Percentiles rank a stretch among this genome's conserved stretches.
Evolutionary conservation across 1,140 invertebrate genomes (phyloP).

Genomic region (Drosophila novamexicana): DNA sequence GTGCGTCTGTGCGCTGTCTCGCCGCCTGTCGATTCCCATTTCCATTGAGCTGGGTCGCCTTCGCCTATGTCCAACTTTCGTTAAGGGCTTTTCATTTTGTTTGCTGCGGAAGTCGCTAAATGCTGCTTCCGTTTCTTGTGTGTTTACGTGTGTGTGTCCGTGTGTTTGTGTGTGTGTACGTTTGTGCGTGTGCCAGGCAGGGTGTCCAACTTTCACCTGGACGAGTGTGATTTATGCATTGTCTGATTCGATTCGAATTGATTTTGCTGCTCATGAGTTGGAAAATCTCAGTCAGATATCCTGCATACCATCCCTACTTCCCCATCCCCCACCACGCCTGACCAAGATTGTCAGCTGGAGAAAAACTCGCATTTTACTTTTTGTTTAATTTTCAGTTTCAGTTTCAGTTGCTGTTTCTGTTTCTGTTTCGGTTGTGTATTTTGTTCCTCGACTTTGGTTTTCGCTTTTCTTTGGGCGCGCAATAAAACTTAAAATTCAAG

Average conservation of each 20-base stretch:
- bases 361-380: slow-evolving; percentile 6
- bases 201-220: slow-evolving; percentile 49
- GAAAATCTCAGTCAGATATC: slow-evolving; percentile 44
- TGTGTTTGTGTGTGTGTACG: slow-evolving; percentile 14
- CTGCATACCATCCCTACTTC: background rate
- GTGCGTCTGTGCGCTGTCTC: slow-evolving; percentile 66
- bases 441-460: slow-evolving; percentile 10
- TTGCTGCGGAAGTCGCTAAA: slow-evolving; percentile 62
- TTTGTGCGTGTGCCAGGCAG: background rate
- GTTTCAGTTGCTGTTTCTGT: slow-evolving; percentile 5
- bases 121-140: slow-evolving; percentile 28
- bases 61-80: slow-evolving; percentile 44
- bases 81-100: slow-evolving; percentile 60
- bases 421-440: slow-evolving; percentile 7
- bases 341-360: slow-evolving; percentile 18
- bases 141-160: slow-evolving; percentile 1
- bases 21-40: slow-evolving; percentile 60
- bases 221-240: slow-evolving; percentile 49
- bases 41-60: slow-evolving; percentile 62
- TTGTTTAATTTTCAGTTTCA: slow-evolving; percentile 12
- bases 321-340: background rate
- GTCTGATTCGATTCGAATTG: slow-evolving; percentile 65
- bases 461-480: slow-evolving; percentile 20
- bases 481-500: slow-evolving; percentile 66
- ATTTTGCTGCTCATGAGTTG: slow-evolving; percentile 59